Base-by-base conservation (phyloP, 2,888 invertebrate species). In the Pegoplata infirma region DNA sequence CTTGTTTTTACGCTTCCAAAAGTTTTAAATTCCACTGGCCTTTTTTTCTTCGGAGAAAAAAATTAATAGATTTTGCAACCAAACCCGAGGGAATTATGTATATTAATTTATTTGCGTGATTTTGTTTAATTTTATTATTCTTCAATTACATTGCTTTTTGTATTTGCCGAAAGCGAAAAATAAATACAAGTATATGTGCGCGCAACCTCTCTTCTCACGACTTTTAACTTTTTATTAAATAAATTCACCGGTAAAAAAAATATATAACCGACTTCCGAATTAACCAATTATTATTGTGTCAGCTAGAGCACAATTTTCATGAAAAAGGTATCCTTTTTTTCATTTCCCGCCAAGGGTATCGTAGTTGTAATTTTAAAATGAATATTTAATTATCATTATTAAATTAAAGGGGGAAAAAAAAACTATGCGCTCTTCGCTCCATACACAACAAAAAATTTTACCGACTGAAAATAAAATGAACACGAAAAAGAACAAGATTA, bases 171-270 rank as follows among this genome's bases (percentile, higher is more conserved):
- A 56, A 68, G 36, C 47, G 47, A 36, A 55, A 8, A 44, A 47
- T 17, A 46, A 32, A 47, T 17, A 17, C 32, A 16, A 25, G 28
- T 19, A 61, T 40, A 28, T 69, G 67, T 61, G 73, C 63, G 68
- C 73, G 69, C 63, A 78, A 74, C 66, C 40, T 49, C 58, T 23
- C 17, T 17, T 44, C 16, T 21, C 21, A 14, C 21, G 6, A 51
- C 6, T 36, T 12, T 58, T 40, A 14, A 7, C 1, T 58, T 40
- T 16, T 10, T 10, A 61, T 3, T 21, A 25, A 59, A n/a, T n/a
- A n/a, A 17, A 59, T 58, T 49, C 61, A 40, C 72, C 76, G 72
- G 76, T 16, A 58, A 44, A 51, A 51, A 44, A 68, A 19, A n/a
- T n/a, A n/a, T n/a, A n/a, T n/a, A n/a, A n/a, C 8, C 16, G 12